Evolutionary conservation across 2,888 invertebrate genomes (phyloP), one percentile per base, ranked within the genome.

Genomic region (Callyntrura sp.): DNA sequence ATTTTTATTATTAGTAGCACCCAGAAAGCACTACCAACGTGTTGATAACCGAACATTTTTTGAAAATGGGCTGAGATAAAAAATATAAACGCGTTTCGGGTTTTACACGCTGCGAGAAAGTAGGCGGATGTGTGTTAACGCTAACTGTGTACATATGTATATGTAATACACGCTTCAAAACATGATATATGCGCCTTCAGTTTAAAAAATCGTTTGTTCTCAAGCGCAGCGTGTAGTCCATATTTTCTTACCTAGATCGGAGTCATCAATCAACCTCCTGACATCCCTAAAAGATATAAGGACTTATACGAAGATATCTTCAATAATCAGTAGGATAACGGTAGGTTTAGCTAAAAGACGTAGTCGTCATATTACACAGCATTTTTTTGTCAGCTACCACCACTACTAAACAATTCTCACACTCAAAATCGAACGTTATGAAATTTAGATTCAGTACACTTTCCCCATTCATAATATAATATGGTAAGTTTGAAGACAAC

Each of bases 231-330:
- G 14, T 20, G 20, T 28, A 35, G 57, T 20, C 45, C 1, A 45
- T 35, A 35, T 35, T 43, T 68, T 65, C 28, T 28, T 65, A 20
- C 70, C 45, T 4, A 5, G 6, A 17, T 20, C 23, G 23, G 76
- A 76, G 51, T 76, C 76, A 76, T 76, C 76, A 76, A 76, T 76
- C 76, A 76, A 76, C 48, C 51, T 28, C 25, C 51, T 76, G 76
- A 76, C 76, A 76, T 76, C 76, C 14, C 12, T 23, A 51, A 73
- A 48, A 51, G 14, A 14, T 20, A 48, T 76, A 76, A 76, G 48
- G 20, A 73, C 48, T 73, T 73, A 73, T 17, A 23, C 6, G 48
- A 51, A 48, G 25, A 76, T 51, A 76, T 51, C 3, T 11, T 20
- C 2, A 73, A 35, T 35, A 6, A 35, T 35, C 35, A 35, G 35